Conservation (phyloP, 2,797 vertebrate genomes). For the Vespertilio murinus region DNA sequence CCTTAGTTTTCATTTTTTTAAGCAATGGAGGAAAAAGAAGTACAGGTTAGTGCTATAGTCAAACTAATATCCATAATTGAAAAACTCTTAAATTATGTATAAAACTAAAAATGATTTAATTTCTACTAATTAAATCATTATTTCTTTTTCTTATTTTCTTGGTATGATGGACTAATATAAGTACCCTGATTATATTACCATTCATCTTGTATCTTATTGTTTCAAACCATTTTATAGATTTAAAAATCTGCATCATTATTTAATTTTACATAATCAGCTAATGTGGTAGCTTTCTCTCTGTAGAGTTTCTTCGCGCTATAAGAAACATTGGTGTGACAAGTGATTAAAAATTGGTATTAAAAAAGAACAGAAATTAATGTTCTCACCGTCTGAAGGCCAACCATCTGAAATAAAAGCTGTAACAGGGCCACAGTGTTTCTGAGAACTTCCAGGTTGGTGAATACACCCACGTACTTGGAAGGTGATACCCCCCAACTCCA, state of each 20-base stretch:
- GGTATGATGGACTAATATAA: background rate
- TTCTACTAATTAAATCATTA: background rate
- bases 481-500: background rate
- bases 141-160: conserved; percentile 1
- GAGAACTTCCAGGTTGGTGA: background rate
- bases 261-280: background rate
- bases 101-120: background rate
- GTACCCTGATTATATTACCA: fast-evolving
- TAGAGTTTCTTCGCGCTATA: background rate
- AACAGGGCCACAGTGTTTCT: fast-evolving
- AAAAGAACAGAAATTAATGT: background rate
- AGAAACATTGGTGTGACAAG: background rate
- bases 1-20: background rate
- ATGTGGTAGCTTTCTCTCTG: background rate
- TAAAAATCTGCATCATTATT: background rate
- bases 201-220: background rate
- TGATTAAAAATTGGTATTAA: background rate
- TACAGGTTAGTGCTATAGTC: background rate
- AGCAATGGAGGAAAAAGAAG: background rate
- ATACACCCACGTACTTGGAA: background rate
- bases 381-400: background rate
- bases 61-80: background rate
- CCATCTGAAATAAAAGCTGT: background rate
- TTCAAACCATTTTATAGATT: background rate
- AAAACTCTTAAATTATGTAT: background rate